Base-by-base conservation (phyloP, 2,888 invertebrate species). In the Entomobrya proxima region DNA sequence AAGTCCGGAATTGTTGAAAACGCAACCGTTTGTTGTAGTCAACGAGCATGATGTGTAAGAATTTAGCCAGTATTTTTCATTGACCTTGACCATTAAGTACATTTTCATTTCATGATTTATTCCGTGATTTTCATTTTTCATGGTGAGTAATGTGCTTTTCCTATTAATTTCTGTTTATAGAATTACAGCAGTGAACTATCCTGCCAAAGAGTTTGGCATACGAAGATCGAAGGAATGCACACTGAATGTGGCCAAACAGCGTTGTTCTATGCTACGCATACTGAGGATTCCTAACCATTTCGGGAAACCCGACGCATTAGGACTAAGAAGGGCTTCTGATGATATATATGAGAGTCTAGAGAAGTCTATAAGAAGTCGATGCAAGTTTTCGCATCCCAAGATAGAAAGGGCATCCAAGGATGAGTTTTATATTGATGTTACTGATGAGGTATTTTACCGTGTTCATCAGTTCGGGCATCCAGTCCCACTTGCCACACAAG, bases 341-440 rank as follows among this genome's bases (percentile, higher is more conserved):
- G 21, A 61, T 6, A 77, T 77, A 11, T 77, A 44, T 13, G 40
- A 40, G 0, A 18, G 44, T 40, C 5, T 77, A 9, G 44, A n/a
- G 27, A 37, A 2, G 0, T 61, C 77, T 1, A 24, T 77, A 0
- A 1, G 5, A 32, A 61, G 9, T 1, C 21, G 11, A 2, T 55
- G 55, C n/a, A 13, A 32, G 2, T 7, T 40, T 1, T 24, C 40
- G 6, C 0, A 44, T 13, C 75, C 75, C 0, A 35, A 37, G 1
- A 21, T 77, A 11, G 61, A 77, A 30, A 77, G 61, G 40, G 61
- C 58, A 1, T 77, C 77, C 1, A 77, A 77, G 27, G 77, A 77
- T 30, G 77, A 77, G 13, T 77, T 77, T 18, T 77, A 44, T 30
- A 44, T 77, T 27, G 77, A 77, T 15, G 30, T 78, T 13, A 47